These are phyloP conservation scores for Gavia stellata DNA, from an alignment of 2,113 vertebrate genomes.

Conservation along the genomic window DNA sequence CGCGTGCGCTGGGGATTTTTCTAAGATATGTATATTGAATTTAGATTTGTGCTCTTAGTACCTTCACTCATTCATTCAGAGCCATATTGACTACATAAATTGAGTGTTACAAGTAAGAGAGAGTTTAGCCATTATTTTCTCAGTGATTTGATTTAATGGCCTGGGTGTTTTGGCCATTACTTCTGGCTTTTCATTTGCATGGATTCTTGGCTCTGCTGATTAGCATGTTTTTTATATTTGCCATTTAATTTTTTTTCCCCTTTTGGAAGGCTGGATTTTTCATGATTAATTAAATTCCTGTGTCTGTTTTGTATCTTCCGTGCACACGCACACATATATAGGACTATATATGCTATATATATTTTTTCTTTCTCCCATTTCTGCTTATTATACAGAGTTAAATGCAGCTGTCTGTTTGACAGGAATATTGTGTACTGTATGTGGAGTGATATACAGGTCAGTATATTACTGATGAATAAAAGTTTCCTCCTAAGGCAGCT, in stretches of 20 bases:
- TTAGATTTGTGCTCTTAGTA: conserved; percentile 69
- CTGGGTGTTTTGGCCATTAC: conserved; percentile 49
- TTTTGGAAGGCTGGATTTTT: background rate
- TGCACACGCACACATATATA: background rate
- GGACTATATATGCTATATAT: background rate
- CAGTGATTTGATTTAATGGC: conserved; percentile 74
- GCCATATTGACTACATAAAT: conserved; percentile 71
- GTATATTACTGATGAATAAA: conserved; percentile 66
- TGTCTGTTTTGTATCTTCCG: background rate
- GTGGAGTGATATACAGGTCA: conserved; percentile 52
- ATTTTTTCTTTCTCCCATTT: background rate
- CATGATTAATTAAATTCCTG: conserved; percentile 5
- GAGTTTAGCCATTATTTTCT: conserved; percentile 76
- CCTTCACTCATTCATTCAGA: conserved; percentile 69
- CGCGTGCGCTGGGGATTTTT: background rate
- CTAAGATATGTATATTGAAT: conserved; percentile 65
- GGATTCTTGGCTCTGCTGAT: conserved; percentile 44
- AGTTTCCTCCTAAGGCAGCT: conserved; percentile 75
- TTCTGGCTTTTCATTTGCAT: conserved; percentile 70
- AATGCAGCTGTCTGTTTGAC: conserved; percentile 58
- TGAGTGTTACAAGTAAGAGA: conserved; percentile 75
- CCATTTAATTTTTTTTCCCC: background rate
- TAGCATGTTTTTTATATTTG: conserved; percentile 40
- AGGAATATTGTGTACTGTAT: conserved; percentile 47
- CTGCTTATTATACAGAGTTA: conserved; percentile 12